These are phyloP conservation scores for Xestia c-nigrum DNA, from an alignment of 2,888 invertebrate genomes.

Conservation along the genomic window DNA sequence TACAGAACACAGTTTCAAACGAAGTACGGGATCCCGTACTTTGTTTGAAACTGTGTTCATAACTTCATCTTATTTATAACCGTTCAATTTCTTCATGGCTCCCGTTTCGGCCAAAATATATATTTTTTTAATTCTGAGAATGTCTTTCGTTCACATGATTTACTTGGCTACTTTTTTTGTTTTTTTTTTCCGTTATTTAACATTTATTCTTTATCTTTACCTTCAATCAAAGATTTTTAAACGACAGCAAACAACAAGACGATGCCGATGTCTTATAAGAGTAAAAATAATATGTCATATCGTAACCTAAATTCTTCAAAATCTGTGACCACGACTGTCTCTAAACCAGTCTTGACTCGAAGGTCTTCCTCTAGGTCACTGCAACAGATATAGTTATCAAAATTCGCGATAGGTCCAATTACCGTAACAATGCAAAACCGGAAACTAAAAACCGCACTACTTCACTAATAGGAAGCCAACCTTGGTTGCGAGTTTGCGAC, in stretches of 20 bases:
- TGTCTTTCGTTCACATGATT: not conserved
- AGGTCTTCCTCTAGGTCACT: constrained; percentile 9
- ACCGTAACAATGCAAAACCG: constrained; percentile 59
- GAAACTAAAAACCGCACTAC: constrained; percentile 63
- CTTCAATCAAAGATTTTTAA: not conserved
- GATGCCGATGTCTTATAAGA: no score
- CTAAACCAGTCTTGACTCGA: constrained; percentile 1
- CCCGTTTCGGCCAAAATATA: not conserved
- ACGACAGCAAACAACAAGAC: not conserved
- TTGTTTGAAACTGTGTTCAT: not conserved
- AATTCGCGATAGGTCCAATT: constrained; percentile 39
- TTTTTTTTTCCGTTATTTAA: not conserved
- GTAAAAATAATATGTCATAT: not conserved
- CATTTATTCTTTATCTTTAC: not conserved
- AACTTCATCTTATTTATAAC: not conserved
- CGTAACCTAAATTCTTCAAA: not conserved
- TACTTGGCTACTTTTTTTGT: not conserved
- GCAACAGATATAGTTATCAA: constrained; percentile 5
- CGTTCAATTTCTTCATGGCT: no score
- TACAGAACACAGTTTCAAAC: no score
- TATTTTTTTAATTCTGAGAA: not conserved
- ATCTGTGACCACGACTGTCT: not conserved
- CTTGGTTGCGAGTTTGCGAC: constrained; percentile 71
- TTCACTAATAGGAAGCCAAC: constrained; percentile 69
- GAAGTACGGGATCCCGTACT: no score